Evolutionary conservation across 1,140 invertebrate genomes (phyloP).

Genomic region (Apis laboriosa): DNA sequence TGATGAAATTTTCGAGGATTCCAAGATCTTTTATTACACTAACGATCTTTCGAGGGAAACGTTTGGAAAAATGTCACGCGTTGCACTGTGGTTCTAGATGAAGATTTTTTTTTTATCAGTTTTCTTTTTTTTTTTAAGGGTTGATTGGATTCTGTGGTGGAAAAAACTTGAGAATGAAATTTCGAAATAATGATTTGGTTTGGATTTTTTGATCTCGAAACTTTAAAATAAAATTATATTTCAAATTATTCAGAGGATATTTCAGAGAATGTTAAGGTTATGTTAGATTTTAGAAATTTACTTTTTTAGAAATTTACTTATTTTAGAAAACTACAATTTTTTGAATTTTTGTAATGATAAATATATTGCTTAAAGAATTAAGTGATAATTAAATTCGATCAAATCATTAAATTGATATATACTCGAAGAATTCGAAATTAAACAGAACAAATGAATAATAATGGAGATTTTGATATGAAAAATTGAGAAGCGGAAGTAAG

Average conservation of each 20-base stretch:
- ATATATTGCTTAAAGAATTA: no score
- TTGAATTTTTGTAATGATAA: neutral
- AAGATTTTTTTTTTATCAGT: neutral
- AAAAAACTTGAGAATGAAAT: neutral
- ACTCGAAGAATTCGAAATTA: neutral
- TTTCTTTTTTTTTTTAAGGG: neutral
- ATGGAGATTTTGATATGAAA: neutral
- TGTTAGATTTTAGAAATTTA: neutral
- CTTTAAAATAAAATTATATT: no score
- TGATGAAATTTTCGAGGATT: neutral
- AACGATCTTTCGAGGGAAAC: neutral
- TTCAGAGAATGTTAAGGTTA: neutral
- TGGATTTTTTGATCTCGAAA: neutral
- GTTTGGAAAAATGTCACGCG: neutral
- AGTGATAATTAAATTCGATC: no score
- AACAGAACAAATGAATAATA: neutral
- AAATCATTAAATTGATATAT: no score
- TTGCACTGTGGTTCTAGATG: neutral
- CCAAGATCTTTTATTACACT: neutral
- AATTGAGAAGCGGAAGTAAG: neutral
- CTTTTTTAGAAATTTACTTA: no score
- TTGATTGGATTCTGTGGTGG: neutral
- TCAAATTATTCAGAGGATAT: no score
- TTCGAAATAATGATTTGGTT: neutral
- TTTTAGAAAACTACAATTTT: neutral